Evolutionary conservation across 2,113 vertebrate genomes (phyloP).

Genomic region (Lepisosteus oculatus): DNA sequence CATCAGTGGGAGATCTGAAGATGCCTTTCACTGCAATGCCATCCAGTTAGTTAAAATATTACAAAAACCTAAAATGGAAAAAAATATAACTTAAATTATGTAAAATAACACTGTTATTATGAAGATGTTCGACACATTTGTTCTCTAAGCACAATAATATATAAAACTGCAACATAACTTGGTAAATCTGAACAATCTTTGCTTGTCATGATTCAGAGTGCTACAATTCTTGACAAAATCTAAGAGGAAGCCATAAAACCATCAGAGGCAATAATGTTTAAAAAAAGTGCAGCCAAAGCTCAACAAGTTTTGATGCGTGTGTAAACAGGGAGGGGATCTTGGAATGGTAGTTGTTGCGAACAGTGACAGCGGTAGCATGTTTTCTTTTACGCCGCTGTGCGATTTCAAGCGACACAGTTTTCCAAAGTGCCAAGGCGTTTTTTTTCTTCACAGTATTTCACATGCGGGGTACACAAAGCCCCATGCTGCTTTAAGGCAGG

Average conservation of each 20-base stretch:
- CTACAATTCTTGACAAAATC: conserved; percentile 54
- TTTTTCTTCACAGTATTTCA: conserved; percentile 95
- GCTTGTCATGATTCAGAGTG: conserved; percentile 61
- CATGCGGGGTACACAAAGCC: conserved; percentile 83
- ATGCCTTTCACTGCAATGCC: conserved; percentile 59
- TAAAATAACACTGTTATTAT: conserved; percentile 75
- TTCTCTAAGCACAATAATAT: conserved; percentile 52
- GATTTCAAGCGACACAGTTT: conserved; percentile 71
- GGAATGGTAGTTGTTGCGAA: conserved; percentile 70
- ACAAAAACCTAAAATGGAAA: conserved; percentile 42
- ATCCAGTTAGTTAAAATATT: conserved; percentile 67
- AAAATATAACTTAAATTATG: conserved; percentile 39
- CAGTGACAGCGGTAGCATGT: conserved; percentile 49
- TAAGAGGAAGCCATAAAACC: conserved; percentile 56
- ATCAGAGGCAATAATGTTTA: conserved; percentile 53
- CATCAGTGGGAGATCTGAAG: conserved; percentile 46
- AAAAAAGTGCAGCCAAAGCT: conserved; percentile 63
- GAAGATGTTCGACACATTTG: conserved; percentile 48
- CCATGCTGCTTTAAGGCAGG: conserved; percentile 96
- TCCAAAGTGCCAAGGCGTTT: conserved; percentile 73
- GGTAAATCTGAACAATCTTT: conserved; percentile 61
- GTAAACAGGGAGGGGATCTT: conserved; percentile 57
- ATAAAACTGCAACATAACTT: conserved; percentile 37
- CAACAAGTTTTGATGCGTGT: conserved; percentile 48
- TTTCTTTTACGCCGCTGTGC: conserved; percentile 58